Evolutionary conservation across 2,113 vertebrate genomes (phyloP).

Genomic region (Galbula dea): DNA sequence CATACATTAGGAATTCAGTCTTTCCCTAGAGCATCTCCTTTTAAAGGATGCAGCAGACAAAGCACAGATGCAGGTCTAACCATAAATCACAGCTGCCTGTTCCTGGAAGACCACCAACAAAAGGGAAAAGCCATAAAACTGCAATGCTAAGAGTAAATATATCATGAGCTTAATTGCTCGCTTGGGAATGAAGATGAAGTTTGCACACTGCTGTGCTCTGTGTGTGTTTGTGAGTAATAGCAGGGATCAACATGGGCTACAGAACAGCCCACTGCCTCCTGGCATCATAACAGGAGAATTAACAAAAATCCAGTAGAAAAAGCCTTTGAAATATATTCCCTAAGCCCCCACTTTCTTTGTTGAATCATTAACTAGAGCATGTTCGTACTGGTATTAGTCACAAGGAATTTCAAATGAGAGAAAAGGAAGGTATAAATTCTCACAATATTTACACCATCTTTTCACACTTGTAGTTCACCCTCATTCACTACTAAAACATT

Average conservation of each 20-base stretch:
- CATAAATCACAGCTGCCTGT: background rate
- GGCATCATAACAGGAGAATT: background rate
- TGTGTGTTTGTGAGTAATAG: background rate
- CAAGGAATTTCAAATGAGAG: background rate
- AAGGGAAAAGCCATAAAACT: slow-evolving; percentile 18
- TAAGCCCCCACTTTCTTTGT: background rate
- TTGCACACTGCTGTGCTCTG: background rate
- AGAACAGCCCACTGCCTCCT: background rate
- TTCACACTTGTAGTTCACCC: background rate
- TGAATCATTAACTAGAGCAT: background rate
- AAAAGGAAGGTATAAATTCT: background rate
- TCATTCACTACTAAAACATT: background rate
- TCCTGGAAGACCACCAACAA: slow-evolving; percentile 21
- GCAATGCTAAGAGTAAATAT: background rate
- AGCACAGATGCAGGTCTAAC: background rate
- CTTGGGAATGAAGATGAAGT: background rate
- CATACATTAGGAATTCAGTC: background rate
- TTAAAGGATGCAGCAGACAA: background rate
- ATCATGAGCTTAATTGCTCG: background rate
- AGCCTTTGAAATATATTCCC: background rate
- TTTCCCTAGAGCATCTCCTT: background rate
- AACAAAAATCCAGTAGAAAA: background rate
- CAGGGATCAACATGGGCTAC: background rate
- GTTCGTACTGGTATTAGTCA: background rate
- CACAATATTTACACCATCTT: background rate